Evolutionary conservation across 2,797 vertebrate genomes (phyloP).

Genomic region (Ciconia nigra): DNA sequence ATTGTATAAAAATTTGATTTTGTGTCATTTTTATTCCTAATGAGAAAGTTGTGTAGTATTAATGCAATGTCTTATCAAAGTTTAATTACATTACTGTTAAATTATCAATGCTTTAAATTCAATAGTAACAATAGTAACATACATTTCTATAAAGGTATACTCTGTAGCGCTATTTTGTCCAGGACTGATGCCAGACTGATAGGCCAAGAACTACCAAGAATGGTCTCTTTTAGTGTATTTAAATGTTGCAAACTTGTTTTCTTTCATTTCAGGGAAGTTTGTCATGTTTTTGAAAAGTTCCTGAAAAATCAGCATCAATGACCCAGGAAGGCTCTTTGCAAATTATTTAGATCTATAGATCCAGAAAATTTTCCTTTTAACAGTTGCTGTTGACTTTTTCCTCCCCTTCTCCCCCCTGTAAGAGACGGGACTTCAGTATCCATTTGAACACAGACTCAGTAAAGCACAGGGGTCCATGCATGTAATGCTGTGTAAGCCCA

Average conservation of each 20-base stretch:
- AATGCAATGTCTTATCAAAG: not conserved
- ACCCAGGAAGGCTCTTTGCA: not conserved
- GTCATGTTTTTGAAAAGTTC: not conserved
- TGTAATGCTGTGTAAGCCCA: not conserved
- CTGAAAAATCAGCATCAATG: not conserved
- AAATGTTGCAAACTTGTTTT: not conserved
- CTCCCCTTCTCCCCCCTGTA: not conserved
- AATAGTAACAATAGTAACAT: not conserved
- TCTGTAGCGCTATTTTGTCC: not conserved
- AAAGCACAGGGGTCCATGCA: not conserved
- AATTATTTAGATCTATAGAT: not conserved
- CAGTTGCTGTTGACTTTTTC: not conserved
- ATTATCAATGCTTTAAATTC: not conserved
- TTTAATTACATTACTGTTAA: not conserved
- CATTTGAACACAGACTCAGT: not conserved
- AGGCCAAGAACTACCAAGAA: not conserved
- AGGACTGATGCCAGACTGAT: not conserved
- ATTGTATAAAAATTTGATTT: not conserved
- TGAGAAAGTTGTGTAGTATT: not conserved
- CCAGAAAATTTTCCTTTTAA: not conserved
- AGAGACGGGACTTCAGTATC: not conserved
- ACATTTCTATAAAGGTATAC: not conserved
- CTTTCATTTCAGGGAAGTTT: not conserved
- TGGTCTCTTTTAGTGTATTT: not conserved
- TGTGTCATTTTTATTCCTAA: not conserved